Evolutionary conservation across 2,113 vertebrate species (phyloP).

Genomic region (Pleuronectes platessa): DNA sequence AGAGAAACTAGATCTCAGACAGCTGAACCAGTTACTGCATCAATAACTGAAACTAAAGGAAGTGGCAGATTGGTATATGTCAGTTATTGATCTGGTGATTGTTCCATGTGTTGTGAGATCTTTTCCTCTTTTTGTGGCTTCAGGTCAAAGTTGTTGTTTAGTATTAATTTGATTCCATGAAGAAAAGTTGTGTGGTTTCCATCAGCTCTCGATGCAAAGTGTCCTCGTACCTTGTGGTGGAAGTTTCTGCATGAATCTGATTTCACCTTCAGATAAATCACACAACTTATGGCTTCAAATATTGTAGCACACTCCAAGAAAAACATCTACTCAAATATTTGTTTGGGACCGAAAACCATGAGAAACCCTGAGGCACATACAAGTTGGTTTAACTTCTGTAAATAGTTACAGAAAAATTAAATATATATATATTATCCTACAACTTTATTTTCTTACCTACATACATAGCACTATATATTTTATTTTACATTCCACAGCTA

Average conservation of each 20-base stretch:
- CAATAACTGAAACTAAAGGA: no score
- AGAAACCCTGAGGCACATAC: constrained; percentile 37
- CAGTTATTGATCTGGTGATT: no score
- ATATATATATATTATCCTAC: constrained; percentile 64
- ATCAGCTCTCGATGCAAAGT: constrained; percentile 37
- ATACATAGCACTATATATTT: constrained; percentile 73
- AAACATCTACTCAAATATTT: constrained; percentile 21
- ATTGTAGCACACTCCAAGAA: constrained; percentile 61
- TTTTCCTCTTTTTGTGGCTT: no score
- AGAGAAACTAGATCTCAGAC: no score
- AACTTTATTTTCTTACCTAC: constrained; percentile 84
- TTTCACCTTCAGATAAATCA: constrained; percentile 6
- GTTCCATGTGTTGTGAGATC: no score
- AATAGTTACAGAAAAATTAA: constrained; percentile 73
- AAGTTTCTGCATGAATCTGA: constrained; percentile 19
- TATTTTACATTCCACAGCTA: constrained; percentile 76
- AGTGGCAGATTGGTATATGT: no score
- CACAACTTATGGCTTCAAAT: constrained; percentile 1
- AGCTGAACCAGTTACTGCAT: no score
- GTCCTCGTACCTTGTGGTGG: constrained; percentile 41
- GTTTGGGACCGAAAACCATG: constrained; percentile 49
- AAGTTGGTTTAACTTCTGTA: constrained; percentile 73
- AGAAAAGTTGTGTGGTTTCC: neutral
- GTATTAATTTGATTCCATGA: no score
- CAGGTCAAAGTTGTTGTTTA: no score